These are phyloP conservation scores for Eidolon helvum DNA, from an alignment of 2,113 vertebrate genomes.

Conservation along the genomic window DNA sequence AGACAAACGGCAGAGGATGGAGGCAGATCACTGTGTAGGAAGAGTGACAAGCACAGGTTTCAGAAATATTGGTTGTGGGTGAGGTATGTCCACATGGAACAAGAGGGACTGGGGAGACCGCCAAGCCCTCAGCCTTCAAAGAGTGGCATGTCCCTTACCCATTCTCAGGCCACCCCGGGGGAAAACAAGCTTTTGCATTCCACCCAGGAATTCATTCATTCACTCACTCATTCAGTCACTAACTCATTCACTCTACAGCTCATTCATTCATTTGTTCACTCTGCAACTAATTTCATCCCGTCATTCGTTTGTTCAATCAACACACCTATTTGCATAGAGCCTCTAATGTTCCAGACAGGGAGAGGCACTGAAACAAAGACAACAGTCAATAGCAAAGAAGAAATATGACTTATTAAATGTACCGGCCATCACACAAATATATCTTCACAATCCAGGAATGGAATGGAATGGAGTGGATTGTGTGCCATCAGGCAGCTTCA, in stretches of 20 bases:
- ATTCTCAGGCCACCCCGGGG: not conserved
- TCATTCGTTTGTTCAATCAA: not conserved
- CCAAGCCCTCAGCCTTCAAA: not conserved
- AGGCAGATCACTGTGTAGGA: not conserved
- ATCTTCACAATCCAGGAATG: not conserved
- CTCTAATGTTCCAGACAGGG: not conserved
- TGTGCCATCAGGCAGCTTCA: not conserved
- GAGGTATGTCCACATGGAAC: fast-evolving
- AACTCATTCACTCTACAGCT: not conserved
- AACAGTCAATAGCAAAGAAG: not conserved
- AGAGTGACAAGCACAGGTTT: not conserved
- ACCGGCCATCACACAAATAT: not conserved
- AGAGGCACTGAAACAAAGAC: not conserved
- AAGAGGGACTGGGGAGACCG: not conserved
- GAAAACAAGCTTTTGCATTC: not conserved
- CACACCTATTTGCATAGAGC: not conserved
- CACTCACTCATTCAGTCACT: not conserved
- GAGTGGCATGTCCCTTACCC: not conserved
- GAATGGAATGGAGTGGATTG: not conserved
- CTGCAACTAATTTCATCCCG: not conserved
- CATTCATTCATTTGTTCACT: not conserved
- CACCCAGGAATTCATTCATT: not conserved
- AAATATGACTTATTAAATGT: not conserved
- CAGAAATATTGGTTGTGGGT: not conserved
- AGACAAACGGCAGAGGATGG: not conserved